phyloP scores from a whole-genome alignment of 2,113 vertebrate species.

The Willisornis vidua region DNA sequence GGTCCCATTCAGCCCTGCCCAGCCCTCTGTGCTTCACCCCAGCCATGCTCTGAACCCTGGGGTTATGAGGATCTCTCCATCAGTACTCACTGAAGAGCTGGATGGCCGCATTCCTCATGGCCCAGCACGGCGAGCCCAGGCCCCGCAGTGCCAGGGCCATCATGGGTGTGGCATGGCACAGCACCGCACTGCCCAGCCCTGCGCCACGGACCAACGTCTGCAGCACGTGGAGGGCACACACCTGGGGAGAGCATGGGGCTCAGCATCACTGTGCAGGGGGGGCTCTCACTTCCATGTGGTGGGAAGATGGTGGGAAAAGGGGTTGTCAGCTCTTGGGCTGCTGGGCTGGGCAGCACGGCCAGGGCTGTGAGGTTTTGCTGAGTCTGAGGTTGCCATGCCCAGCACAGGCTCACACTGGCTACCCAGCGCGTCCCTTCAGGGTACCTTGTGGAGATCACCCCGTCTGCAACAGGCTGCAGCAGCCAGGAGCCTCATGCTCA shows the following conservation, averaged over 20 bases:
- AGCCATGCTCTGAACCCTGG: accelerated
- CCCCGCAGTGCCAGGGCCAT: conserved; percentile 77
- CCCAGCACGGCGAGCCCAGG: conserved; percentile 86
- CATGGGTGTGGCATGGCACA: conserved; percentile 74
- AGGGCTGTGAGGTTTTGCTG: accelerated
- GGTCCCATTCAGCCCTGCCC: not conserved
- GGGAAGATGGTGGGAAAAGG: not conserved
- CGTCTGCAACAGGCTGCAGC: not conserved
- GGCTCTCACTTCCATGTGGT: accelerated
- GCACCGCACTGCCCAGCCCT: conserved; percentile 73
- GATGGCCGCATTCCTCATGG: conserved; percentile 90
- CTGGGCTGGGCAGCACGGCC: accelerated
- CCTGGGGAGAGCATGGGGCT: conserved; percentile 61
- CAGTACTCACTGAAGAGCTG: conserved; percentile 87
- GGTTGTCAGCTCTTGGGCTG: not conserved
- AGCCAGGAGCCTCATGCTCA: not conserved
- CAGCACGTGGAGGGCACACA: conserved; percentile 86
- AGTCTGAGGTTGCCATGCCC: accelerated
- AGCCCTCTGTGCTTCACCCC: accelerated
- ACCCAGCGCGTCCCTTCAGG: accelerated
- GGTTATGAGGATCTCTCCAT: not conserved
- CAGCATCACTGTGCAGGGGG: not conserved
- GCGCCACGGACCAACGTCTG: conserved; percentile 83
- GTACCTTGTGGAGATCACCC: not conserved
- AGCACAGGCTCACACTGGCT: accelerated